These are phyloP conservation scores for Macaria liturata DNA, from an alignment of 2,888 invertebrate genomes.

Conservation along the genomic window DNA sequence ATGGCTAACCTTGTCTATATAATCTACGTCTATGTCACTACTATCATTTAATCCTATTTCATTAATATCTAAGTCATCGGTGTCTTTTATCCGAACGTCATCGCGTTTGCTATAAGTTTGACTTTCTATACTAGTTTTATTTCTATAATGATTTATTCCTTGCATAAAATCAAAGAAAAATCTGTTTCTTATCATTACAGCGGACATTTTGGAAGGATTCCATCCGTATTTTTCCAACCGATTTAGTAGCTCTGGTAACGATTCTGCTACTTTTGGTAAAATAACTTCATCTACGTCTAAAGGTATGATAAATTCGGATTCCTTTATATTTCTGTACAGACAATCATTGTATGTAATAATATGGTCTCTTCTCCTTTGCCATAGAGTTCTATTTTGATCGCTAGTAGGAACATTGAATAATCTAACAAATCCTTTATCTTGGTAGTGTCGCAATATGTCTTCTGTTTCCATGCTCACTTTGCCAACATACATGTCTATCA, in stretches of 20 bases:
- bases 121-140: conserved; percentile 44
- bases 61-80: conserved; percentile 50
- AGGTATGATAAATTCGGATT: conserved; percentile 86
- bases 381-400: conserved; percentile 67
- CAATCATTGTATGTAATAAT: conserved; percentile 91
- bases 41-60: conserved; percentile 59
- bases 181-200: conserved; percentile 86
- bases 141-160: conserved; percentile 49
- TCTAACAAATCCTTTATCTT: conserved; percentile 70
- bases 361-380: conserved; percentile 88
- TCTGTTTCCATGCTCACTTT: conserved; percentile 80
- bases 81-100: conserved; percentile 62
- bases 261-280: conserved; percentile 84
- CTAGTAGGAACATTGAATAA: conserved; percentile 80
- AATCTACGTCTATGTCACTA: conserved; percentile 53
- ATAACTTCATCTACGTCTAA: conserved; percentile 90
- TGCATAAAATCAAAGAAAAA: conserved; percentile 86
- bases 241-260: conserved; percentile 83
- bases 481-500: conserved; percentile 86
- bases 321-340: conserved; percentile 87
- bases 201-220: conserved; percentile 78
- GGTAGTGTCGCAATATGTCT: conserved; percentile 83
- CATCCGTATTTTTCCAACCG: conserved; percentile 70
- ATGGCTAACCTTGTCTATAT: conserved; percentile 40
- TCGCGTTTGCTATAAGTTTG: conserved; percentile 70